phyloP scores from a whole-genome alignment of 2,113 vertebrate genomes.

The Triplophysa dalaica region DNA sequence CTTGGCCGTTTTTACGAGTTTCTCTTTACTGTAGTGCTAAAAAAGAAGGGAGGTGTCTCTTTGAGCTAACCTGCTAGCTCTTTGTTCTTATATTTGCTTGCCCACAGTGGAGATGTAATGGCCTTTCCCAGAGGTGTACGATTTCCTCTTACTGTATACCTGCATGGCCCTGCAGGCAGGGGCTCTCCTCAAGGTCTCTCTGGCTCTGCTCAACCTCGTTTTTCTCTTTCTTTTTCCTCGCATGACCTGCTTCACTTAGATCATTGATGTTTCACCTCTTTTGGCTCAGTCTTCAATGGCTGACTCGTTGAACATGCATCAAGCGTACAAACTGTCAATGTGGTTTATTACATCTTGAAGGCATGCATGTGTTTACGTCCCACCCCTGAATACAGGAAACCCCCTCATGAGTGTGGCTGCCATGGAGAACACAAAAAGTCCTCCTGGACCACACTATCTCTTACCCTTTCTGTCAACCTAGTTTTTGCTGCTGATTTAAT shows the following conservation, averaged over 20 bases:
- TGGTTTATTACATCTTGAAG: background rate
- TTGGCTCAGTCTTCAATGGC: background rate
- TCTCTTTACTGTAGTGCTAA: background rate
- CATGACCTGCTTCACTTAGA: background rate
- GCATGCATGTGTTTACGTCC: constrained; percentile 4
- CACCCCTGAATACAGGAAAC: constrained; percentile 29
- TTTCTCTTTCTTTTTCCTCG: background rate
- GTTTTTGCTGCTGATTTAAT: background rate
- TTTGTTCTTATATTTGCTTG: constrained; percentile 38
- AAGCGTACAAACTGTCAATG: background rate
- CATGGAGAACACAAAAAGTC: constrained; percentile 31
- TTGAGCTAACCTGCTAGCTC: constrained; percentile 1
- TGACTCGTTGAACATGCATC: background rate
- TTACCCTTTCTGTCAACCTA: background rate
- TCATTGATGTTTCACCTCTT: background rate
- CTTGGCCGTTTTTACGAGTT: constrained; percentile 19
- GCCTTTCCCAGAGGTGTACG: constrained; percentile 48
- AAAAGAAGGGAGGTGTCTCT: constrained; percentile 20
- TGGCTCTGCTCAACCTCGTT: background rate
- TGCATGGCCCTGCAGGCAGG: background rate
- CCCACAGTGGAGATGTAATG: constrained; percentile 14
- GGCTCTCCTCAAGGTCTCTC: background rate
- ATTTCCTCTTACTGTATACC: constrained; percentile 28
- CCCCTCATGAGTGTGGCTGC: constrained; percentile 24
- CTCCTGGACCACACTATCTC: background rate